Evolutionary conservation across 1,140 invertebrate genomes (phyloP), one percentile per base, ranked within the genome.

Genomic region (Listronotus oregonensis): DNA sequence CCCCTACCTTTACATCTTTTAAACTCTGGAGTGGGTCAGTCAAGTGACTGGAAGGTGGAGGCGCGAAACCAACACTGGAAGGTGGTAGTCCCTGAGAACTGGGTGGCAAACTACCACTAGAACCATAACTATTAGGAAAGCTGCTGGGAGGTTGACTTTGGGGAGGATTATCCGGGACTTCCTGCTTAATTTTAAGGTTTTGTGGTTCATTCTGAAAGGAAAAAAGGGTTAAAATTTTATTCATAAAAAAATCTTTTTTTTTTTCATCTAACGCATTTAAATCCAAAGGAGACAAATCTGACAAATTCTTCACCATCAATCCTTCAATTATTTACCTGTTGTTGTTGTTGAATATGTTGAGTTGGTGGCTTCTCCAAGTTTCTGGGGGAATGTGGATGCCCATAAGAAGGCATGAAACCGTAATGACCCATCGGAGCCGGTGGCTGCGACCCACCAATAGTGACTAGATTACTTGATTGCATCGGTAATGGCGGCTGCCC

Each of bases 161-260:
- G 6, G 65, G 64, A 0, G 70, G 44, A 18, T 46, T 37, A 12
- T 86, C 84, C 44, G 82, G 80, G 32, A 88, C 83, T 80, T 91
- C 90, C 75, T 91, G 88, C 77, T 92, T 92, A 17, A 91, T 90
- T 76, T 92, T 91, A 49, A 90, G 79, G 76, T 91, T 90, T 75
- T 91, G 90, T 10, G 89, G 89, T 76, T 90, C 81, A 76, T 85
- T 77, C 58, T 66, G 10, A 27, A 61, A 51, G 40, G 18, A 2
- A 8, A 11, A n/a, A 54, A 50, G 12, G 9, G 18, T 11, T 11
- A 15, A 11, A n/a, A n/a, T n/a, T n/a, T n/a, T n/a, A n/a, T n/a
- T n/a, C n/a, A n/a, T n/a, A n/a, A n/a, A n/a, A n/a, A n/a, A n/a
- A n/a, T n/a, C n/a, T n/a, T n/a, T n/a, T n/a, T n/a, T n/a, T n/a